phyloP scores from a whole-genome alignment of 2,797 vertebrate species.

The Oophaga sylvatica region DNA sequence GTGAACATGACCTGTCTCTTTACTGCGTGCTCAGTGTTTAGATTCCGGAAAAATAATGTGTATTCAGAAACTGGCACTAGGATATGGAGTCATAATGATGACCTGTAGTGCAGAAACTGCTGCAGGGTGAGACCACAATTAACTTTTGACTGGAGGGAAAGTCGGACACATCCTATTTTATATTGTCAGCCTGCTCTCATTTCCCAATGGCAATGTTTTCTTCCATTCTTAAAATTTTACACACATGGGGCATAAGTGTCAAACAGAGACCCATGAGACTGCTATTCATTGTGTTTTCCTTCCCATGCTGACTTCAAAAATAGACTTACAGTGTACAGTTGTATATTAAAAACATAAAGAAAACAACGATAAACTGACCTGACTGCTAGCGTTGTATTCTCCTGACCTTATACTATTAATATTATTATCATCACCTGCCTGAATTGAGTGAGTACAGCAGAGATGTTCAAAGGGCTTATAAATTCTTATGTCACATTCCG shows the following conservation, averaged over 20 bases:
- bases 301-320: conserved; percentile 44
- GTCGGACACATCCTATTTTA: conserved; percentile 28
- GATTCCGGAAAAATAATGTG: conserved; percentile 6
- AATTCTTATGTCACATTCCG: conserved; percentile 1
- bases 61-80: conserved; percentile 7
- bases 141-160: conserved; percentile 26
- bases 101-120: conserved; percentile 20
- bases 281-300: conserved; percentile 36
- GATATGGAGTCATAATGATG: conserved; percentile 21
- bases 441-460: background rate
- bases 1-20: background rate
- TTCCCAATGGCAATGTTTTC: conserved; percentile 22
- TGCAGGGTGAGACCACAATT: conserved; percentile 49
- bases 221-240: conserved; percentile 28
- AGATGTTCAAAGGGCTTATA: conserved; percentile 31
- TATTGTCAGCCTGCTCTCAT: conserved; percentile 26
- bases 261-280: conserved; percentile 26
- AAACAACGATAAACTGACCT: conserved; percentile 18
- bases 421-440: conserved; percentile 34
- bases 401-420: conserved; percentile 30
- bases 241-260: conserved; percentile 28
- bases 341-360: conserved; percentile 2
- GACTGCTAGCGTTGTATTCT: background rate
- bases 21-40: background rate
- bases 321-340: conserved; percentile 30